Evolutionary conservation across 37 sponge, comb jelly and placozoan species (phyloP).

Genomic region (Geodia barretti): DNA sequence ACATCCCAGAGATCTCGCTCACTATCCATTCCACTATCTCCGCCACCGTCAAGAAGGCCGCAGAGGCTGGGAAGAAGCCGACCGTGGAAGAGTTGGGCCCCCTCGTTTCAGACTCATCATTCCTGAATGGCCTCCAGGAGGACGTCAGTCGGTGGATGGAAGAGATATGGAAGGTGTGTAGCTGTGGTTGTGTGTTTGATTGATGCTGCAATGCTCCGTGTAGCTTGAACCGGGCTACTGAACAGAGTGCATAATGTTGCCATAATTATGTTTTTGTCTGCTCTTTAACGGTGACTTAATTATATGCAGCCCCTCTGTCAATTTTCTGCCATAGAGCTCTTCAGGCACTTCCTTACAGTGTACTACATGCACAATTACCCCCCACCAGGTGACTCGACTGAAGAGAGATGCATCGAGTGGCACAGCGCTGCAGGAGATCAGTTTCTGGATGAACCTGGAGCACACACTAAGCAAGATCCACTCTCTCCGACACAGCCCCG

Average conservation of each 20-base stretch:
- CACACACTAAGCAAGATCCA: constrained; percentile 86
- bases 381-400: constrained; percentile 86
- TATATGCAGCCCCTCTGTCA: too few relatives aligned
- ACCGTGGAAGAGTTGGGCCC: constrained; percentile 77
- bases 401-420: constrained; percentile 95
- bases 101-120: constrained; percentile 80
- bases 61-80: constrained; percentile 52
- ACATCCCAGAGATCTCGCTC: constrained; percentile 95
- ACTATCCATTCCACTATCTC: constrained; percentile 76
- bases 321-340: too few relatives aligned
- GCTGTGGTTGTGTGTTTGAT: too few relatives aligned
- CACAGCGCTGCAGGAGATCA: constrained; percentile 97
- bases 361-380: too few relatives aligned
- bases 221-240: too few relatives aligned
- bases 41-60: constrained; percentile 75
- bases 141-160: constrained; percentile 95
- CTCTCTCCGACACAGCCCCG: constrained; percentile 80
- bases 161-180: constrained; percentile 91
- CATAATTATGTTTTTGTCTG: too few relatives aligned
- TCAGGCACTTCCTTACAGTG: too few relatives aligned
- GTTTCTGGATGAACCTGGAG: constrained; percentile 98
- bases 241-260: too few relatives aligned
- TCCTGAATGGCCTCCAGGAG: constrained; percentile 94
- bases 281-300: too few relatives aligned
- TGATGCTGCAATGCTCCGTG: too few relatives aligned